A percentile compares a stretch with the other conserved stretches of the same genome.
These are phyloP conservation scores for Agapornis canus DNA, from an alignment of 2,797 vertebrate species.

Conservation along the genomic window DNA sequence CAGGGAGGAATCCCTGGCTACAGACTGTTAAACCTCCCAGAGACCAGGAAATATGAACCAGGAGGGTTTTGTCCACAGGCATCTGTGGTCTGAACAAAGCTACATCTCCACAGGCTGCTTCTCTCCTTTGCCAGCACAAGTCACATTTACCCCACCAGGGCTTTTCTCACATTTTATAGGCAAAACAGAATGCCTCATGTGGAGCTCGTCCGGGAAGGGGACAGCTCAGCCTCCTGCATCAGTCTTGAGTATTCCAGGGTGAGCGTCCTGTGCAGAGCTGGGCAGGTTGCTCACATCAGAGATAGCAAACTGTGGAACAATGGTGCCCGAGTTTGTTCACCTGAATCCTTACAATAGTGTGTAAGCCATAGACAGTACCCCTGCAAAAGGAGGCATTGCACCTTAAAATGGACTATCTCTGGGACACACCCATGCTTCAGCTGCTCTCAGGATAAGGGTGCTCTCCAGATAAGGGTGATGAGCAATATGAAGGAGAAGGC, in stretches of 20 bases:
- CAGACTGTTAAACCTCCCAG: neutral
- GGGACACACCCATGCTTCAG: neutral
- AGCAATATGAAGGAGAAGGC: neutral
- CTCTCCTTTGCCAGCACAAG: slow-evolving; percentile 9
- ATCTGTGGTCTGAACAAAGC: slow-evolving; percentile 41
- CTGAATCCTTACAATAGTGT: neutral
- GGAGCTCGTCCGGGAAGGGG: neutral
- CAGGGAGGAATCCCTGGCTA: neutral
- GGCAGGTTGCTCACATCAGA: neutral
- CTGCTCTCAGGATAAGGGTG: neutral
- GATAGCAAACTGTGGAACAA: neutral
- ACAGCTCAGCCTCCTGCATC: neutral
- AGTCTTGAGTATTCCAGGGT: neutral
- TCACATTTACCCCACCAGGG: neutral
- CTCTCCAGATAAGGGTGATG: neutral
- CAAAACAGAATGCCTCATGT: neutral
- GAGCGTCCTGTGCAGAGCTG: neutral
- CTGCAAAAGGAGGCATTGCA: neutral
- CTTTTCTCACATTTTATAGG: neutral
- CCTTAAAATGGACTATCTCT: neutral
- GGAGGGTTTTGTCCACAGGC: slow-evolving; percentile 30
- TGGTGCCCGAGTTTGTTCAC: neutral
- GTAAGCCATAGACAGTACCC: neutral
- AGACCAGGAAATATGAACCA: slow-evolving; percentile 10
- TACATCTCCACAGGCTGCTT: neutral